Percentiles rank a stretch among this genome's conserved stretches.
These are phyloP conservation scores for Lamprotornis superbus DNA, from an alignment of 2,113 vertebrate species.

Conservation along the genomic window DNA sequence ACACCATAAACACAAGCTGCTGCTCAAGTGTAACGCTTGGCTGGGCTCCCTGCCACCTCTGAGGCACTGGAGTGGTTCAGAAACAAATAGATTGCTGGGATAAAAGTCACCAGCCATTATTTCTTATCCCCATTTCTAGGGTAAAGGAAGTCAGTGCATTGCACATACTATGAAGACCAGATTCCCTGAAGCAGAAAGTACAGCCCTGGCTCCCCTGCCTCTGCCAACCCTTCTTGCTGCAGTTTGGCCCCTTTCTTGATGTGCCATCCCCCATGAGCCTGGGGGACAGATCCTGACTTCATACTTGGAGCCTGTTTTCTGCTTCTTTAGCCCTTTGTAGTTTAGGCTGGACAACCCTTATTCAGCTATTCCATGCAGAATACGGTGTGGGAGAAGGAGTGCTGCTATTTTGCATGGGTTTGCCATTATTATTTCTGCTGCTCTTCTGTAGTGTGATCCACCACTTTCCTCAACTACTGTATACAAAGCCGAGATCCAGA, in stretches of 20 bases:
- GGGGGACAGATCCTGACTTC: neutral
- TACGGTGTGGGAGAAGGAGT: neutral
- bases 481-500: neutral
- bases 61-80: neutral
- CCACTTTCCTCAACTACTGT: neutral
- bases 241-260: neutral
- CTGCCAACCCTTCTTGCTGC: neutral
- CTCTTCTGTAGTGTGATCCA: neutral
- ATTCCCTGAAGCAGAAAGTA: neutral
- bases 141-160: neutral
- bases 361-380: neutral
- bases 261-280: fast-evolving
- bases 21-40: neutral
- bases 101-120: neutral
- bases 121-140: neutral
- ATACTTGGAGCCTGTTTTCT: neutral
- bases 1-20: slow-evolving; percentile 50
- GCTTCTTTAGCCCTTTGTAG: neutral
- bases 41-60: slow-evolving; percentile 15
- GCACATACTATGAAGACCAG: fast-evolving
- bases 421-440: neutral
- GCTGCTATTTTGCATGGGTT: neutral
- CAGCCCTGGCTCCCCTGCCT: neutral
- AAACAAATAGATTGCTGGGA: neutral
- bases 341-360: neutral